A percentile compares a stretch with the other conserved stretches of the same genome.
These are phyloP conservation scores for Diaprepes abbreviatus DNA, from an alignment of 2,888 invertebrate genomes.

Conservation along the genomic window DNA sequence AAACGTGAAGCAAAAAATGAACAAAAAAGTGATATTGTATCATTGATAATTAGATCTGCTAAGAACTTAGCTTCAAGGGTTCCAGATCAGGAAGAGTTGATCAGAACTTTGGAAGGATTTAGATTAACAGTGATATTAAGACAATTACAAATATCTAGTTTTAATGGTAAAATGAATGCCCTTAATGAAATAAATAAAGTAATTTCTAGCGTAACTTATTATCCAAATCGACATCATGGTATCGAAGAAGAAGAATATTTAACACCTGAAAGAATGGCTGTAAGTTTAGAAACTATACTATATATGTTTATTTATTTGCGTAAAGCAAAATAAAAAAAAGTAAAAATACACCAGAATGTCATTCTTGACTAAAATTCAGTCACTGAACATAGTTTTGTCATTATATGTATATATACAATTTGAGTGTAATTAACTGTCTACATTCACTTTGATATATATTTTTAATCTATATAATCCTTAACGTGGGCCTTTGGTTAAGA, in stretches of 20 bases:
- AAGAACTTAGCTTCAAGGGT: conserved; percentile 90
- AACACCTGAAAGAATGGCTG: conserved; percentile 94
- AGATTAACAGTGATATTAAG: conserved; percentile 93
- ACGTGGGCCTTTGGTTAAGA: too few relatives aligned
- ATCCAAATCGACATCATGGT: conserved; percentile 81
- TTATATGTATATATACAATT: too few relatives aligned
- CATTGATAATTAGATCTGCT: conserved; percentile 92
- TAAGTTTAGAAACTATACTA: conserved; percentile 75
- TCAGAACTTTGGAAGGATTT: conserved; percentile 89
- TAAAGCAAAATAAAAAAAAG: too few relatives aligned
- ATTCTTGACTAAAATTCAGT: too few relatives aligned
- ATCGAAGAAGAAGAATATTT: conserved; percentile 91
- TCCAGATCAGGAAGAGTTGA: conserved; percentile 85
- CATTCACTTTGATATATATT: too few relatives aligned
- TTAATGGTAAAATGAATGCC: conserved; percentile 99
- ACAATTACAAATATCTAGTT: conserved; percentile 95
- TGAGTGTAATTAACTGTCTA: too few relatives aligned
- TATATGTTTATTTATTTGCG: too few relatives aligned
- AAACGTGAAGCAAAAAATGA: conserved; percentile 96
- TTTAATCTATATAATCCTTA: too few relatives aligned
- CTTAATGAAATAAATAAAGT: conserved; percentile 98
- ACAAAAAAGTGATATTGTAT: conserved; percentile 95
- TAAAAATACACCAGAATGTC: too few relatives aligned
- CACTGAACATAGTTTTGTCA: too few relatives aligned
- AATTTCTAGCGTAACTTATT: conserved; percentile 90